Evolutionary conservation across 2,113 vertebrate genomes (phyloP), one percentile per base, ranked within the genome.

Genomic region (Morone chrysops): DNA sequence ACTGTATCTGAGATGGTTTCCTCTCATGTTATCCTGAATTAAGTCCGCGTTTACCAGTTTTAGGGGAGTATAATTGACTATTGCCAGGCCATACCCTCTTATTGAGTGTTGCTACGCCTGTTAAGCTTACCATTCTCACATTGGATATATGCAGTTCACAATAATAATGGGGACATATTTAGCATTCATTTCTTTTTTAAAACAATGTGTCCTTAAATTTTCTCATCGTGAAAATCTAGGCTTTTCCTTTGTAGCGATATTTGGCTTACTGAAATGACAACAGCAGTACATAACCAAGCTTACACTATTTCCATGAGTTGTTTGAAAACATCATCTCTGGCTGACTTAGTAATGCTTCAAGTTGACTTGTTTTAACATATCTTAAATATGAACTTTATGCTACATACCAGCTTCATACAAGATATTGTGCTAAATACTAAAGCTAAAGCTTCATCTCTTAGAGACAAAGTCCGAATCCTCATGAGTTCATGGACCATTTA

Each of bases 1-100:
- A 81, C 71, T 40, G 59, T 6, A 70, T 83, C 86, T 82, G 88
- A 78, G 69, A 63, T 81, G 74, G 61, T 87, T 89, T 88, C 87
- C 88, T 90, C 80, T 83, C 47, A 66, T 63, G 57, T 73, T 57
- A 60, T 45, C 38, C 65, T 18, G 12, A 80, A 67, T 60, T 31
- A 66, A 66, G 66, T 66, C 53, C 59, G 25, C 51, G n/a, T 77
- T 38, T 38, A 22, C n/a, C 16, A 18, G 66, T 18, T 38, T 62
- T 22, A 56, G 36, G 5, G 41, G 14, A 56, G 65, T 61, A 45
- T 70, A 40, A 71, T 40, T 62, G 20, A 56, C 76, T 18, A 6
- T 82, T 59, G 41, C 40, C 65, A 45, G 59, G 59, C 63, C 38
- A 38, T 53, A 20, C 62, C 22, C 36, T 22, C 47, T 36, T 6